Percentiles rank a stretch among this genome's conserved stretches.
These are phyloP conservation scores for Mormyrus proboscirostris DNA, from an alignment of 2,797 vertebrate genomes.

Conservation along the genomic window DNA sequence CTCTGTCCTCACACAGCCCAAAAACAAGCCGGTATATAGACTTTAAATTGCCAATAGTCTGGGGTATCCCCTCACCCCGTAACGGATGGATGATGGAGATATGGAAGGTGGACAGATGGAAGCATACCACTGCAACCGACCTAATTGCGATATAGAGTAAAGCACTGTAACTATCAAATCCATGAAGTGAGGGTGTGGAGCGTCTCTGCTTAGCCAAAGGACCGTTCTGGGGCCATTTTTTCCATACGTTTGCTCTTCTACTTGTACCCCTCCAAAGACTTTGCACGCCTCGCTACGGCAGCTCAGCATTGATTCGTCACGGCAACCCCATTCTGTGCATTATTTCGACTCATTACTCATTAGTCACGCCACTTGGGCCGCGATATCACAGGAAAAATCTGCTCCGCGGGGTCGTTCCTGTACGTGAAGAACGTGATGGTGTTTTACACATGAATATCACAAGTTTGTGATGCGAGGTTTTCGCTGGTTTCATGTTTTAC, in stretches of 20 bases:
- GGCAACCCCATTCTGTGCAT: conserved; percentile 17
- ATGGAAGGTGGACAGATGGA: not conserved
- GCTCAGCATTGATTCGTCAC: not conserved
- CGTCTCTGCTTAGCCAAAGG: not conserved
- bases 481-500: not conserved
- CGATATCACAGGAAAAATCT: not conserved
- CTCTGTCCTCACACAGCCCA: not conserved
- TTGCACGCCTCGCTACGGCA: not conserved
- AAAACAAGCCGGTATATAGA: not conserved
- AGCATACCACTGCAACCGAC: not conserved
- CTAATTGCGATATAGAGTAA: not conserved
- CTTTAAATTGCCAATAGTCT: not conserved
- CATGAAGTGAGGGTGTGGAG: not conserved
- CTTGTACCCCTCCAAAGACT: not conserved
- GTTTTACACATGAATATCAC: not conserved
- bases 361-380: not conserved
- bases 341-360: conserved; percentile 20
- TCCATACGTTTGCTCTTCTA: not conserved
- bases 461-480: not conserved
- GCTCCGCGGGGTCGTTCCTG: not conserved
- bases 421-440: not conserved
- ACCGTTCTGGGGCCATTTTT: not conserved
- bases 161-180: not conserved
- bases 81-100: not conserved
- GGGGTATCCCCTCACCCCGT: not conserved